Base-by-base conservation (phyloP, 2,888 invertebrate species). In the Ectemnius cavifrons region DNA sequence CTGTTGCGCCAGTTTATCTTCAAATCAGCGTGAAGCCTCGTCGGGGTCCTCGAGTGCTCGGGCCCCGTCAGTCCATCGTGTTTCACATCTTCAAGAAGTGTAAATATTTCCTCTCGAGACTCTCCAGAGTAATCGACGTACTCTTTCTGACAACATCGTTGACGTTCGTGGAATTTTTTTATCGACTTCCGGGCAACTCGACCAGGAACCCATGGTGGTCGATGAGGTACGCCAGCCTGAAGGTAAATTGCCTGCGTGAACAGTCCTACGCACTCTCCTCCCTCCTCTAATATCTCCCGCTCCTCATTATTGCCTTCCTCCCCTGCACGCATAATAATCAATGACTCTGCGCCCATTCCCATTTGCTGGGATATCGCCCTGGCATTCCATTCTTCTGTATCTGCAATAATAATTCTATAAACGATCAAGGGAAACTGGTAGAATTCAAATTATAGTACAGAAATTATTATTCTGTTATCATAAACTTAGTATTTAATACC, bases 1-100 rank as follows among this genome's bases (percentile, higher is more conserved):
- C 89, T 90, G 89, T 84, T 89, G 85, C 82, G 69, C 68, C 71
- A 82, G 87, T 88, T 88, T 88, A 86, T 85, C 85, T 86, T 87
- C 85, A 86, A 84, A 86, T 86, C 86, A 85, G 83, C 82, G 83
- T 79, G 75, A 76, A 72, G 68, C 57, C 8, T 11, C 8, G 52
- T 16, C 16, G 5, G 14, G n/a, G 2, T 5, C n/a, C 52, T 2
- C n/a, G 16, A 52, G 13, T 16, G 16, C 52, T 11, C 52, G 16
- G 37, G 37, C 37, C 37, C 37, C 37, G 2, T 37, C 8, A 11
- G 6, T 37, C 37, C 37, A 37, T 37, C 37, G 37, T 37, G 2
- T 52, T 52, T 13, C 16, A 6, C 11, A 11, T 47, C 47, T 47
- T 47, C 47, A 47, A 47, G n/a, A 47, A 47, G n/a, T 47, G 47